Base-by-base conservation (phyloP, 2,888 invertebrate genomes). In the Catocala fraxini region DNA sequence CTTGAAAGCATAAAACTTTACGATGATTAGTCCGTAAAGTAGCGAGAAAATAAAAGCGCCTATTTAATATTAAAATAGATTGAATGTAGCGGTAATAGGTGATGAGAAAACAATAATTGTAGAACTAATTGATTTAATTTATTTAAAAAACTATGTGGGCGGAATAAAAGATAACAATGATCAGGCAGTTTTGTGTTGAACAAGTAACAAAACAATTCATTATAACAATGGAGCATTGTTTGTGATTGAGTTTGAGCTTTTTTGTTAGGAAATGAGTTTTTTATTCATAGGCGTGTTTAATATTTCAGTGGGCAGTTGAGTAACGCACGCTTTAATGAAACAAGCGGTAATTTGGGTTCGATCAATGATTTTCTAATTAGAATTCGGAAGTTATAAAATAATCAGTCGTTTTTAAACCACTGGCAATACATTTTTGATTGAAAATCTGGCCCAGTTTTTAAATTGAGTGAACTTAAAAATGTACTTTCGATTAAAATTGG, bases 151-250 rank as follows among this genome's bases (percentile, higher is more conserved):
- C 77, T 79, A 87, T 87, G 92, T 92, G 89, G 92, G 91, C 67
- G 85, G 87, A 88, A 88, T 90, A 88, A 87, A 87, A 83, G 84
- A 75, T 75, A 82, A 85, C 87, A 87, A 88, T 92, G 89, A 92
- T 81, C 67, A 60, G 78, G 87, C 89, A 84, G 74, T 87, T 89
- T 88, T 80, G 63, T 80, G 79, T 83, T 86, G 80, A 82, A 85
- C 87, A 83, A 80, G 82, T 84, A 88, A 91, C 88, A 85, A 89
- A 90, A 89, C 89, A 89, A 89, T 87, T 88, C 85, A 88, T 89
- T 87, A 84, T 77, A 84, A 91, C 90, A 92, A 92, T 91, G 83
- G 83, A 56, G 77, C 83, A 93, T 92, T 93, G 93, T 92, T 90
- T 89, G 82, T 87, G 84, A 85, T 87, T 86, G 71, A 75, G 80